phyloP scores from a whole-genome alignment of 2,888 invertebrate genomes.

The Lamellibrachia satsuma region DNA sequence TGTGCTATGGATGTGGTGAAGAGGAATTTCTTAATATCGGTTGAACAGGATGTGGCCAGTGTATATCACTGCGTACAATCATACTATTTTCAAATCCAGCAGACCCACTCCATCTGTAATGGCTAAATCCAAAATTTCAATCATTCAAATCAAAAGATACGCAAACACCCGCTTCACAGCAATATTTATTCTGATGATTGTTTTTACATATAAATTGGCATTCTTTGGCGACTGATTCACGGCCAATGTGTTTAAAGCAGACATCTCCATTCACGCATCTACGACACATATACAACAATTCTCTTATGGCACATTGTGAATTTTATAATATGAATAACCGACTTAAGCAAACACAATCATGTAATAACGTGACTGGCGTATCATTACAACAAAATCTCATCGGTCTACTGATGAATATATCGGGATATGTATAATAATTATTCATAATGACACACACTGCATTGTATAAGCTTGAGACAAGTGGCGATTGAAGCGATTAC shows the following conservation, averaged over 20 bases:
- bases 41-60: not conserved
- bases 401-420: not conserved
- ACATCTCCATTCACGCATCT: not conserved
- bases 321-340: not conserved
- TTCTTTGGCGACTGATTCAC: conserved; percentile 6
- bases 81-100: not conserved
- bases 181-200: conserved; percentile 5
- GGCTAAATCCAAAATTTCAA: not conserved
- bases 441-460: not conserved
- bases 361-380: not conserved
- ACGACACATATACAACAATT: not conserved
- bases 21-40: no score
- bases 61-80: not conserved
- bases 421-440: not conserved
- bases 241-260: not conserved
- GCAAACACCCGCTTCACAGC: not conserved
- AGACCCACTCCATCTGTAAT: not conserved
- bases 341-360: not conserved
- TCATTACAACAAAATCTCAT: not conserved
- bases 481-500: not conserved
- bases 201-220: conserved; percentile 12
- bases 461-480: not conserved
- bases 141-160: not conserved
- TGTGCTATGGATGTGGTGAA: no score
- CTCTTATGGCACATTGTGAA: not conserved